Evolutionary conservation across 2,888 invertebrate species (phyloP).

Genomic region (Lasioglossum morio): DNA sequence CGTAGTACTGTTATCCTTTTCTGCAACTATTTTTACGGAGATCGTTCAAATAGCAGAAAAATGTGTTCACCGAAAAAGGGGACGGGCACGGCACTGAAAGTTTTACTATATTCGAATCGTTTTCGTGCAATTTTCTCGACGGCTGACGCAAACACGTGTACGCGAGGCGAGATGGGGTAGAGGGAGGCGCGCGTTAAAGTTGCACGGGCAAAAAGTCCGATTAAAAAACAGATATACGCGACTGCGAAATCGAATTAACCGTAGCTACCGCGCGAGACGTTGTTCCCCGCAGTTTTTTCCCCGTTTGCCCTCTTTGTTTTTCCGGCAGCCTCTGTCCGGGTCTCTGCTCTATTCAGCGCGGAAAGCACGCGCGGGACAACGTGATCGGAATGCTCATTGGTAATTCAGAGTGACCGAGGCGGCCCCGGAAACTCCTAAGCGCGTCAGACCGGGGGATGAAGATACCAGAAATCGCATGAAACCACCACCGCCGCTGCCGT

Average conservation of each 20-base stretch:
- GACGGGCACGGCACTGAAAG: not conserved
- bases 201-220: conserved; percentile 45
- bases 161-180: not conserved
- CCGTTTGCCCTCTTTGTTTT: conserved; percentile 53
- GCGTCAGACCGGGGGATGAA: conserved; percentile 54
- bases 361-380: conserved; percentile 65
- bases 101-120: not conserved
- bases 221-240: conserved; percentile 58
- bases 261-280: conserved; percentile 29
- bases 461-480: conserved; percentile 58
- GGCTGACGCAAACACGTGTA: not conserved
- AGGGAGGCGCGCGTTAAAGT: not conserved
- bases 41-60: not conserved
- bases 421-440: conserved; percentile 34
- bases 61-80: not conserved
- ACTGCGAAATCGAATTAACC: conserved; percentile 58
- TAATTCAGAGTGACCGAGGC: conserved; percentile 62
- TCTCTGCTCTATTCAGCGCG: conserved; percentile 50
- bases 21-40: not conserved
- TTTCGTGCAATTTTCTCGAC: not conserved
- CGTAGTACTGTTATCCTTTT: not conserved
- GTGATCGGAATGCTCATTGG: conserved; percentile 73
- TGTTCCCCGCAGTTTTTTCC: conserved; percentile 24
- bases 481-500: conserved; percentile 4
- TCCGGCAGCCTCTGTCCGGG: not conserved